These are phyloP conservation scores for Drosophila macrospina DNA, from an alignment of 2,888 invertebrate species.

Conservation along the genomic window DNA sequence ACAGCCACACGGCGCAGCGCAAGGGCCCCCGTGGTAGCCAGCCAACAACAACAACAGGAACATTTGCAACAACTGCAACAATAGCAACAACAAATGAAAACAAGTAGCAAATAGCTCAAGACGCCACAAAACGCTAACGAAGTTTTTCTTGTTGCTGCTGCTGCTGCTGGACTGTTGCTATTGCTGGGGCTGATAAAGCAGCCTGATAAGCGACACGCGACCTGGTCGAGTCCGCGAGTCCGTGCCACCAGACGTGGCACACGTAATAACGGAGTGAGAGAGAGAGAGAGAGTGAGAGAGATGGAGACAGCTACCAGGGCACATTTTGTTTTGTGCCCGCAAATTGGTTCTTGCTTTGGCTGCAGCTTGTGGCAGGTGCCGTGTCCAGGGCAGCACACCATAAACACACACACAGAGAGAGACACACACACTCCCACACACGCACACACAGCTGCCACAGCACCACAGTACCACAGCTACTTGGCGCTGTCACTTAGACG, in stretches of 20 bases:
- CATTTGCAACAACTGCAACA: neutral
- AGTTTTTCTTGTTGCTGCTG: conserved; percentile 38
- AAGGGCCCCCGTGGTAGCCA: conserved; percentile 7
- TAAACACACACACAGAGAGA: conserved; percentile 8
- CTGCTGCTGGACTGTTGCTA: conserved; percentile 29
- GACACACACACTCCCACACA: conserved; percentile 9
- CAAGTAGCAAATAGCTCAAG: conserved; percentile 79
- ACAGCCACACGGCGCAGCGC: conserved; percentile 40
- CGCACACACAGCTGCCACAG: conserved; percentile 19
- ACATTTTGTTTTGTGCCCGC: conserved; percentile 79
- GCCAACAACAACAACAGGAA: conserved; percentile 3
- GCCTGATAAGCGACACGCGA: conserved; percentile 80
- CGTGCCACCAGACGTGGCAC: conserved; percentile 35
- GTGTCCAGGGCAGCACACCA: conserved; percentile 35
- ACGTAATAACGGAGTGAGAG: conserved; percentile 38
- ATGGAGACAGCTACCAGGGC: conserved; percentile 18
- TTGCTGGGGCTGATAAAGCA: conserved; percentile 54
- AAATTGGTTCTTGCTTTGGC: conserved; percentile 68
- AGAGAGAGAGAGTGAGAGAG: conserved; percentile 1
- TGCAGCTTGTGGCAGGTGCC: conserved; percentile 50
- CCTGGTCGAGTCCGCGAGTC: conserved; percentile 47
- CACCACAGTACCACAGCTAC: conserved; percentile 18
- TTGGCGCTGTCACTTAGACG: conserved; percentile 69
- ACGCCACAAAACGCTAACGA: conserved; percentile 75
- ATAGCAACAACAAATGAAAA: conserved; percentile 53